phyloP scores from a whole-genome alignment of 2,797 vertebrate species.

The Sebastes steindachneri region DNA sequence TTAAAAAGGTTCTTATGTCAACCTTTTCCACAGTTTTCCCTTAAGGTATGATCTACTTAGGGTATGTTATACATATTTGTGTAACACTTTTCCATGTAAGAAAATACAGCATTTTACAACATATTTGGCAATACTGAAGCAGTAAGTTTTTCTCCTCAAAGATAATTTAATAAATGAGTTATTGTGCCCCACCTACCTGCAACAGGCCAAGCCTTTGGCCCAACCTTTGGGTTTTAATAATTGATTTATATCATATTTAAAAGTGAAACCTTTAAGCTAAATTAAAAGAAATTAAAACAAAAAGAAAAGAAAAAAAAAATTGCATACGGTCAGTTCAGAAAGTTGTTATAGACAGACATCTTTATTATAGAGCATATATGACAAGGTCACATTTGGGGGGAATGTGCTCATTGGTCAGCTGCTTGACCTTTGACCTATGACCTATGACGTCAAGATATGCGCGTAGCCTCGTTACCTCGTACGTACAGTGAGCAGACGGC shows the following conservation, averaged over 20 bases:
- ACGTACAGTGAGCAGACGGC: neutral
- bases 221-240: neutral
- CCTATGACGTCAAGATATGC: neutral
- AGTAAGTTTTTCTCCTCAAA: slow-evolving; percentile 75
- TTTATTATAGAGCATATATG: no score
- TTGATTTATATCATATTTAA: neutral
- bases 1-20: slow-evolving; percentile 79
- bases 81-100: slow-evolving; percentile 86
- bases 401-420: neutral
- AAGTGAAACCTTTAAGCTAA: neutral
- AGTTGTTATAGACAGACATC: no score
- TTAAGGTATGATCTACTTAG: slow-evolving; percentile 63
- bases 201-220: neutral
- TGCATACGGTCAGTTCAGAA: neutral
- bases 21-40: slow-evolving; percentile 72
- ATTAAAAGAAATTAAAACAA: neutral
- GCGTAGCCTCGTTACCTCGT: neutral
- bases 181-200: no score
- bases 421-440: neutral
- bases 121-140: slow-evolving; percentile 86
- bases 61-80: slow-evolving; percentile 33
- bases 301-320: neutral
- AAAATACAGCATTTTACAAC: slow-evolving; percentile 86
- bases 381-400: no score
- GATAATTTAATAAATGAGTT: slow-evolving; percentile 61